A percentile compares a stretch with the other conserved stretches of the same genome.
These are phyloP conservation scores for Lycocorax pyrrhopterus DNA, from an alignment of 2,113 vertebrate genomes.

Conservation along the genomic window DNA sequence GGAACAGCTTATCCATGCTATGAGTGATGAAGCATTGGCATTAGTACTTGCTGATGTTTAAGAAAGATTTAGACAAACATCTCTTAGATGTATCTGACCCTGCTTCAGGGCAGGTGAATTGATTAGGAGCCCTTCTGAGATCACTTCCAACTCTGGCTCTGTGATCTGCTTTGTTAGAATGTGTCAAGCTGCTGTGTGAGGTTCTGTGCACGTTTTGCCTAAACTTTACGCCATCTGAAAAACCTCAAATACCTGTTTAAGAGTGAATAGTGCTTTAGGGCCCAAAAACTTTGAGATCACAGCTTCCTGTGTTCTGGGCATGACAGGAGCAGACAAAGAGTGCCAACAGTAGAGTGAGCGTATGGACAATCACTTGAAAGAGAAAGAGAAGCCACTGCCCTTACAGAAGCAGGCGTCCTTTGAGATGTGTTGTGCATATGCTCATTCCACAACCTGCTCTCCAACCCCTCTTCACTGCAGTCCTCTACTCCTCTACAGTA, in stretches of 20 bases:
- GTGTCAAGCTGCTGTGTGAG: neutral
- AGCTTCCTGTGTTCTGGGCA: neutral
- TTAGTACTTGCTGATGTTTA: neutral
- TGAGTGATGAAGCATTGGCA: neutral
- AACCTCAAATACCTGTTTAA: neutral
- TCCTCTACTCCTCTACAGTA: slow-evolving; percentile 62
- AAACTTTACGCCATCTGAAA: neutral
- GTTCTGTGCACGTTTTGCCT: neutral
- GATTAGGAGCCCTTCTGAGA: neutral
- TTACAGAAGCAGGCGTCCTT: slow-evolving; percentile 33
- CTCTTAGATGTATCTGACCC: neutral
- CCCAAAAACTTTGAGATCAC: neutral
- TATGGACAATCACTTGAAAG: neutral
- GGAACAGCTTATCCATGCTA: neutral
- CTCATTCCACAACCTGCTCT: slow-evolving; percentile 53
- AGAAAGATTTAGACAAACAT: neutral
- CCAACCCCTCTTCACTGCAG: slow-evolving; percentile 62
- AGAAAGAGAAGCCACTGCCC: slow-evolving; percentile 45
- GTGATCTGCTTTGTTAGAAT: neutral
- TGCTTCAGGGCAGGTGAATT: neutral
- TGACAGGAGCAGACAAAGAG: neutral
- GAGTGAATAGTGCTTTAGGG: neutral
- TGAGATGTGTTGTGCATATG: slow-evolving; percentile 55
- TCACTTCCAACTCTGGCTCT: neutral
- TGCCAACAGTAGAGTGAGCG: neutral